Percentiles rank a stretch among this genome's conserved stretches.
phyloP scores from a whole-genome alignment of 2,113 vertebrate genomes.

The Pleuronectes platessa region DNA sequence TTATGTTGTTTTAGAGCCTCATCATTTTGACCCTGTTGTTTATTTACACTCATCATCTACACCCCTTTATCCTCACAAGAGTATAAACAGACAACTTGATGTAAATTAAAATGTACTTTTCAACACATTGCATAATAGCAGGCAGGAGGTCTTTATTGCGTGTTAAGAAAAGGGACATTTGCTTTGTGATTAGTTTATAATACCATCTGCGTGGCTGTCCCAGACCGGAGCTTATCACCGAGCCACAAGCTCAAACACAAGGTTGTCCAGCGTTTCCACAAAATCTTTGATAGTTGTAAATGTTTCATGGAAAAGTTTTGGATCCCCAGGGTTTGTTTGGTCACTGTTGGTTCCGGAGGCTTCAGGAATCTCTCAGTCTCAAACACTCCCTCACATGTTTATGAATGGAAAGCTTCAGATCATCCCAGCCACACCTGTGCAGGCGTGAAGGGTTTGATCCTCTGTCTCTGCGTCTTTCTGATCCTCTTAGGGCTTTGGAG shows the following conservation, averaged over 20 bases:
- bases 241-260: neutral
- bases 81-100: neutral
- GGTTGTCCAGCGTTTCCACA: no score
- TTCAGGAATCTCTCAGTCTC: slow-evolving; percentile 3
- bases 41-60: neutral
- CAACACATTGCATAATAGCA: neutral
- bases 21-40: no score
- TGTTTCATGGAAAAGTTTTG: neutral
- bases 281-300: neutral
- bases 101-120: neutral
- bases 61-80: neutral
- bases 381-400: slow-evolving; percentile 2
- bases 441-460: slow-evolving; percentile 9
- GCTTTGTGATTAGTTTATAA: slow-evolving; percentile 2
- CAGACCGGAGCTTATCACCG: neutral
- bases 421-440: slow-evolving; percentile 8
- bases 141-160: neutral
- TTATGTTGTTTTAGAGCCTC: no score
- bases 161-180: neutral
- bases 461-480: slow-evolving; percentile 54
- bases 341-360: neutral
- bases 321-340: neutral
- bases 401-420: slow-evolving; percentile 36
- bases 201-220: neutral
- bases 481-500: slow-evolving; percentile 89